Evolutionary conservation across 2,888 invertebrate genomes (phyloP), one percentile per base, ranked within the genome.

Genomic region (Spilosoma lubricipeda): DNA sequence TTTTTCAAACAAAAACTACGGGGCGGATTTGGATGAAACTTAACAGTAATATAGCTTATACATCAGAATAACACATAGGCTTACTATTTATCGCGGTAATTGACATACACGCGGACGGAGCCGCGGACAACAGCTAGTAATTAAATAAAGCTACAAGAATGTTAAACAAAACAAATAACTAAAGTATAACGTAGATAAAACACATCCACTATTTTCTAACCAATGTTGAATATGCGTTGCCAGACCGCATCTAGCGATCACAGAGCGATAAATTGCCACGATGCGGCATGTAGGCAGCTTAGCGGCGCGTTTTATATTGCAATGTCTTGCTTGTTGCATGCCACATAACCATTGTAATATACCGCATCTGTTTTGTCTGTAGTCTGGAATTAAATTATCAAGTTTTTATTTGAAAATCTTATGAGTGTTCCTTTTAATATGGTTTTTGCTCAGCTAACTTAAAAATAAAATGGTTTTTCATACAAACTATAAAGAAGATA

Each of bases 171-270:
- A 63, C 13, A 30, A 18, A 15, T 8, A 13, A 23, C 67, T 30
- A 33, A 45, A 27, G 33, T 23, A 67, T 30, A 42, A 30, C 36
- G n/a, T 33, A 74, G 15, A 56, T 13, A 42, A 39, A 71, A n/a
- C 85, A 72, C 75, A 80, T 84, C 83, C 79, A 84, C 69, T 65
- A 59, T 56, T 76, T 82, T 67, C 76, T 81, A 79, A 77, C 66
- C 74, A 42, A 77, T 76, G 79, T 79, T 73, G 74, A 67, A 70
- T 20, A 84, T 87, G 89, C 86, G 87, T 87, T 90, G 89, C 91
- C 91, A 90, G 87, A 86, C 91, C 90, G 83, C 91, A 90, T 84
- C 82, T 80, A 85, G 83, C 85, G 86, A 89, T 88, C 86, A 85
- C 79, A 79, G 78, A 73, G 84, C 87, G 85, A 90, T 92, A 91